These are phyloP conservation scores for Danio aesculapii DNA, from an alignment of 2,797 vertebrate genomes.

Conservation along the genomic window DNA sequence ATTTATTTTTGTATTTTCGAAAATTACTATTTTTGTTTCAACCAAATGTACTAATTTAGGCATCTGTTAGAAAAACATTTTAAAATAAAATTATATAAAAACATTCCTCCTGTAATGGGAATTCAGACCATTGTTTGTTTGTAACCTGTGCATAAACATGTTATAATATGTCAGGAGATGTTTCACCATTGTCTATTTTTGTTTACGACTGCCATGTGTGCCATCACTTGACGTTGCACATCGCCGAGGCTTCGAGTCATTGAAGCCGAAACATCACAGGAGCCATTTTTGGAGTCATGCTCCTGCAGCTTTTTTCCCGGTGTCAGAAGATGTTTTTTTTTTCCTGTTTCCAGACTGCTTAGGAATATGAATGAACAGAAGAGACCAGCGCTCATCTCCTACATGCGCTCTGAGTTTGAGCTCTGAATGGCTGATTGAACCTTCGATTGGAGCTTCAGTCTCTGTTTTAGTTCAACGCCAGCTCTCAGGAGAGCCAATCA, in stretches of 20 bases:
- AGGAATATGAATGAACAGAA: constrained; percentile 32
- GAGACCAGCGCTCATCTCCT: constrained; percentile 56
- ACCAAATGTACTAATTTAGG: no score
- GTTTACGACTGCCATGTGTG: constrained; percentile 62
- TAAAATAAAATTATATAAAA: no score
- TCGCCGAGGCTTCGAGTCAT: constrained; percentile 69
- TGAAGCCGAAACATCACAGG: constrained; percentile 78
- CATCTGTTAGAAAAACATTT: no score
- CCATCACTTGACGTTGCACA: constrained; percentile 66
- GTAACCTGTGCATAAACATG: background rate
- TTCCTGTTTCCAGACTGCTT: constrained; percentile 22
- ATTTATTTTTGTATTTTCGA: no score
- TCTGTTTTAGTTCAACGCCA: constrained; percentile 70
- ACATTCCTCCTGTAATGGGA: background rate
- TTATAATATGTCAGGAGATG: constrained; percentile 20
- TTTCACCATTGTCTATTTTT: constrained; percentile 55
- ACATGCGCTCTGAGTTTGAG: constrained; percentile 66
- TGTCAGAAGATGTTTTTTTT: constrained; percentile 15
- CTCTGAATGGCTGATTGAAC: constrained; percentile 64
- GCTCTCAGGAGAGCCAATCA: constrained; percentile 52
- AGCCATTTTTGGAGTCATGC: constrained; percentile 70
- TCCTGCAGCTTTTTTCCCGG: constrained; percentile 52
- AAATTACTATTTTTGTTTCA: no score
- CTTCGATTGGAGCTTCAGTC: constrained; percentile 59
- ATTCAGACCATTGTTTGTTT: constrained; percentile 16